Evolutionary conservation across 2,113 vertebrate genomes (phyloP).

Genomic region (Telmatochromis sp.): DNA sequence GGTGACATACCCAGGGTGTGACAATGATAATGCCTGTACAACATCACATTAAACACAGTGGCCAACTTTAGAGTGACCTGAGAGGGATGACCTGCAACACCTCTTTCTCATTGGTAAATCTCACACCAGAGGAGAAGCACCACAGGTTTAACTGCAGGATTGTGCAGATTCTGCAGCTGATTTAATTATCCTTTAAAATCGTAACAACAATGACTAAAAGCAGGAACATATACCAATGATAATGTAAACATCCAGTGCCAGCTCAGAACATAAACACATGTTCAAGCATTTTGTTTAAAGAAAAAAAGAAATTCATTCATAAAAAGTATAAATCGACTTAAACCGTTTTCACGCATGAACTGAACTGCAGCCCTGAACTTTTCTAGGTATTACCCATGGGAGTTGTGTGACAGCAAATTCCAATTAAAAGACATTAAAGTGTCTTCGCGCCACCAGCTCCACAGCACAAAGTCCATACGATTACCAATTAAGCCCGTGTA

Average conservation of each 20-base stretch:
- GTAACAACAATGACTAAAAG: background rate
- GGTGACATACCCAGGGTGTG: background rate
- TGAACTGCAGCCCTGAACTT: background rate
- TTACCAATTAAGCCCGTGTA: background rate
- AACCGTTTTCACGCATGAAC: background rate
- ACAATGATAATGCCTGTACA: background rate
- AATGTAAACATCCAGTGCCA: conserved; percentile 43
- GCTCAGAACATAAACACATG: conserved; percentile 14
- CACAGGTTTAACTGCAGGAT: conserved; percentile 10
- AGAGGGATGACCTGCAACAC: conserved; percentile 76
- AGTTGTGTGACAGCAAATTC: background rate
- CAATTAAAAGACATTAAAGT: background rate
- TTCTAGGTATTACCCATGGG: background rate
- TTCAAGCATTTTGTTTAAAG: background rate
- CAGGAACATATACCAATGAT: background rate
- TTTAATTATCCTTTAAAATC: background rate
- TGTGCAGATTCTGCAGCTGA: conserved; percentile 1
- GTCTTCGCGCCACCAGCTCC: background rate
- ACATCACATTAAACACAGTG: conserved; percentile 21
- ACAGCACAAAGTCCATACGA: background rate
- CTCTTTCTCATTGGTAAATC: conserved; percentile 46
- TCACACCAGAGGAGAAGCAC: conserved; percentile 27
- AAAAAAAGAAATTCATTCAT: background rate
- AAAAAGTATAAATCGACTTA: background rate
- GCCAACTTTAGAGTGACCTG: conserved; percentile 40